Conservation (phyloP, 2,113 vertebrate species). For the Hippopotamus amphibius region DNA sequence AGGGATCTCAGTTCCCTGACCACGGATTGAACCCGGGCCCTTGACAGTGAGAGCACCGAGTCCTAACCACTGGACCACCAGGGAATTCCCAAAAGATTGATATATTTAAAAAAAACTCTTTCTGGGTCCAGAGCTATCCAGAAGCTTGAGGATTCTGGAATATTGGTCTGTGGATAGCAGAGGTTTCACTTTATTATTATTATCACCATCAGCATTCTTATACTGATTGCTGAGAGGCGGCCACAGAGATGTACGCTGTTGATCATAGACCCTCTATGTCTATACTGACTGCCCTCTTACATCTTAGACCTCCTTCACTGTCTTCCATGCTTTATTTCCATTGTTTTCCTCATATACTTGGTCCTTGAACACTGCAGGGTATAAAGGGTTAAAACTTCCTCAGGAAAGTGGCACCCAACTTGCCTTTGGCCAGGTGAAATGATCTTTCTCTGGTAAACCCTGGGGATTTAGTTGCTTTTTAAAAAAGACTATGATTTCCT, state of each 20-base stretch:
- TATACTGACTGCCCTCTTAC: not conserved
- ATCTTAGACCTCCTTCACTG: not conserved
- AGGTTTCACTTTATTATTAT: not conserved
- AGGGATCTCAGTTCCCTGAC: not conserved
- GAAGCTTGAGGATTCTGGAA: conserved; percentile 3
- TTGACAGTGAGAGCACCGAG: not conserved
- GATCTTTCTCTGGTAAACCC: conserved; percentile 15
- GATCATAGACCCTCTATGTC: not conserved
- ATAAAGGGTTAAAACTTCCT: conserved; percentile 41
- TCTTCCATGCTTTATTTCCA: conserved; percentile 2
- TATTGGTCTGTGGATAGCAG: not conserved
- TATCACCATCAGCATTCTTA: not conserved
- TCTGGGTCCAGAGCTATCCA: not conserved
- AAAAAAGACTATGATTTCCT: conserved; percentile 26
- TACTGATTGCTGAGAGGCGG: not conserved
- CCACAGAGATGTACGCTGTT: not conserved
- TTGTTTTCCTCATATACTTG: conserved; percentile 1
- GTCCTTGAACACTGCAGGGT: not conserved
- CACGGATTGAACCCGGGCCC: not conserved
- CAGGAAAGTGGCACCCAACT: not conserved
- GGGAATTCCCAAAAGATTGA: not conserved
- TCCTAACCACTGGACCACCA: not conserved
- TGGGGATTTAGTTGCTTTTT: conserved; percentile 26
- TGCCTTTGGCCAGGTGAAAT: not conserved
- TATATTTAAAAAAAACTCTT: not conserved